These are phyloP conservation scores for Carollia perspicillata DNA, from an alignment of 2,113 vertebrate genomes.

Conservation along the genomic window DNA sequence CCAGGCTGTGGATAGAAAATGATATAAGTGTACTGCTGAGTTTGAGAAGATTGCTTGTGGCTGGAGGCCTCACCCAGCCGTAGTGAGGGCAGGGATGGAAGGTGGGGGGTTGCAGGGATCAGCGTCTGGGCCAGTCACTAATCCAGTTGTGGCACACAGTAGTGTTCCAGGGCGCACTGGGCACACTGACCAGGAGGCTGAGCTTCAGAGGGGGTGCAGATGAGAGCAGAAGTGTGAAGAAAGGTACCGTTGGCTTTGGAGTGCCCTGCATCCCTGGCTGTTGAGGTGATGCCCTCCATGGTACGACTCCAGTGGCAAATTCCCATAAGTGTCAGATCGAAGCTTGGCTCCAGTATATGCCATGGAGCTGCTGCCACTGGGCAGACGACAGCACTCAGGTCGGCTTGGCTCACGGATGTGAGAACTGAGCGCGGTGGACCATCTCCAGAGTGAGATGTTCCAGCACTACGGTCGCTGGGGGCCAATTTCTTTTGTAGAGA, in stretches of 20 bases:
- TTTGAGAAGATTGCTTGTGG: background rate
- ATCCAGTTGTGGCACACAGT: background rate
- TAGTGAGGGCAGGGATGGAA: background rate
- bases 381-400: background rate
- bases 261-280: background rate
- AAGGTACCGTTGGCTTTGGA: background rate
- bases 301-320: too few relatives aligned
- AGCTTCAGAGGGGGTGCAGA: background rate
- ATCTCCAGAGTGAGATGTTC: background rate
- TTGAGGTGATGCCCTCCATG: background rate
- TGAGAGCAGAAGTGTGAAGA: background rate
- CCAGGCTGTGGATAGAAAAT: background rate
- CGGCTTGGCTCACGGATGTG: background rate
- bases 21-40: too few relatives aligned
- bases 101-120: background rate
- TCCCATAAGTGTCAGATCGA: background rate
- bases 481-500: accelerated
- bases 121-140: background rate
- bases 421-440: too few relatives aligned
- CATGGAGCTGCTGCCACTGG: background rate
- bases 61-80: background rate
- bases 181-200: background rate
- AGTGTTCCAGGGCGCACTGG: too few relatives aligned
- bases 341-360: background rate
- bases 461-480: accelerated